Percentiles rank a stretch among this genome's conserved stretches.
phyloP scores from a whole-genome alignment of 1,140 invertebrate genomes.

The Eumaeus atala region DNA sequence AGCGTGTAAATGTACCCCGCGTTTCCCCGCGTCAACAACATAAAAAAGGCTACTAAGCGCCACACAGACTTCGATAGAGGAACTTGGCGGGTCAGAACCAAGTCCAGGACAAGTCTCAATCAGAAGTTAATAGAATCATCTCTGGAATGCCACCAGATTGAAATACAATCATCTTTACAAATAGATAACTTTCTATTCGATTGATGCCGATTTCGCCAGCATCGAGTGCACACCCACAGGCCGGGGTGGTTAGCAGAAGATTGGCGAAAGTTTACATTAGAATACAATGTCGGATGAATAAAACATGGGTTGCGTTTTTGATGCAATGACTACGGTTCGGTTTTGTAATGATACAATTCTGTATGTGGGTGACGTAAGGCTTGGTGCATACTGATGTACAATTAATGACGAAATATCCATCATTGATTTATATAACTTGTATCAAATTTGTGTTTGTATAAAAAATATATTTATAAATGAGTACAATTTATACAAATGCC shows the following conservation, averaged over 20 bases:
- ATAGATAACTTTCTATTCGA: conserved; percentile 17
- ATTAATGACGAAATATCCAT: too few relatives aligned
- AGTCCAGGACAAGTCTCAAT: neutral
- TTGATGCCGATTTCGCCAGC: conserved; percentile 13
- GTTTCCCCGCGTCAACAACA: too few relatives aligned
- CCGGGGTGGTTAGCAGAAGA: conserved; percentile 32
- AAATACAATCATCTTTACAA: conserved; percentile 8
- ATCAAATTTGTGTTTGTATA: too few relatives aligned
- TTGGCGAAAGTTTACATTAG: conserved; percentile 59
- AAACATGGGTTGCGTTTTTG: conserved; percentile 50
- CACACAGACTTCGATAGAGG: too few relatives aligned
- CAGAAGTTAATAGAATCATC: neutral
- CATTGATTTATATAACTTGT: too few relatives aligned
- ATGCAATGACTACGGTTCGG: conserved; percentile 34
- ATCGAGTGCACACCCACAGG: conserved; percentile 19
- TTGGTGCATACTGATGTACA: neutral
- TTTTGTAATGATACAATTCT: conserved; percentile 41
- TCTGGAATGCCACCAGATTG: conserved; percentile 8
- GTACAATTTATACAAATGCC: too few relatives aligned
- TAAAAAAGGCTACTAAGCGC: too few relatives aligned
- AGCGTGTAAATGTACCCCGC: too few relatives aligned
- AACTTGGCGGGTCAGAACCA: too few relatives aligned
- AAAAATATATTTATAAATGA: too few relatives aligned
- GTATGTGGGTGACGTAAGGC: conserved; percentile 30
- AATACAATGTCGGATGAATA: conserved; percentile 61